Conservation (phyloP, 2,113 vertebrate genomes). For the Bos indicus region DNA sequence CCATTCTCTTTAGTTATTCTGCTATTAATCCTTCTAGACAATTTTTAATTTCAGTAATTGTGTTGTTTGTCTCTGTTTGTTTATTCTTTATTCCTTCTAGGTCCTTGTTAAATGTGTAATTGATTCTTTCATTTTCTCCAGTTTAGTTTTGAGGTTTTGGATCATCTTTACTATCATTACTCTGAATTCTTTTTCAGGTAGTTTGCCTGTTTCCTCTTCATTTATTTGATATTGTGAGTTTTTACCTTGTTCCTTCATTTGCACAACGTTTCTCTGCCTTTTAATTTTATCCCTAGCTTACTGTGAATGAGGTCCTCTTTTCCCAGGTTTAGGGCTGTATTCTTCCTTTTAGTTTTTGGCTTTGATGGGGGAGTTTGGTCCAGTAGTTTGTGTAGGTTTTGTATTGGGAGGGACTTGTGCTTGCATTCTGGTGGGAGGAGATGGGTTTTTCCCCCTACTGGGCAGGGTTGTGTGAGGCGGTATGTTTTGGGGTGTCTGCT, state of each 20-base stretch:
- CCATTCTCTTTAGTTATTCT: not conserved
- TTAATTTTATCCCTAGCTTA: not conserved
- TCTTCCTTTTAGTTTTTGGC: not conserved
- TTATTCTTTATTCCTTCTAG: not conserved
- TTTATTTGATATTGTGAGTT: not conserved
- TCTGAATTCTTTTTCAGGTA: not conserved
- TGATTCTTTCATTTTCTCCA: not conserved
- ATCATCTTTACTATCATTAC: not conserved
- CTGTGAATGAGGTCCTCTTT: not conserved
- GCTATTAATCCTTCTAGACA: not conserved
- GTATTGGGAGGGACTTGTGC: not conserved
- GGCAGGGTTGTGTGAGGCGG: not conserved
- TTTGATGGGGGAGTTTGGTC: not conserved
- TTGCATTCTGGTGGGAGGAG: not conserved
- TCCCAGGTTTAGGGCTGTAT: not conserved
- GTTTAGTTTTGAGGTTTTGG: not conserved
- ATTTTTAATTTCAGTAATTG: not conserved
- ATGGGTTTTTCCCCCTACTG: not conserved
- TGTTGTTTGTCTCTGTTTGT: not conserved
- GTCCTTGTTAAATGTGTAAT: not conserved
- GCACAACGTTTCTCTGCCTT: not conserved
- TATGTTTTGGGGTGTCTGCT: not conserved
- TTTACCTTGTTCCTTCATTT: not conserved
- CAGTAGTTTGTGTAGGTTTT: not conserved
- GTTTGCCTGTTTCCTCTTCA: not conserved